These are phyloP conservation scores for Chrosomus eos DNA, from an alignment of 2,797 vertebrate genomes.

Conservation along the genomic window DNA sequence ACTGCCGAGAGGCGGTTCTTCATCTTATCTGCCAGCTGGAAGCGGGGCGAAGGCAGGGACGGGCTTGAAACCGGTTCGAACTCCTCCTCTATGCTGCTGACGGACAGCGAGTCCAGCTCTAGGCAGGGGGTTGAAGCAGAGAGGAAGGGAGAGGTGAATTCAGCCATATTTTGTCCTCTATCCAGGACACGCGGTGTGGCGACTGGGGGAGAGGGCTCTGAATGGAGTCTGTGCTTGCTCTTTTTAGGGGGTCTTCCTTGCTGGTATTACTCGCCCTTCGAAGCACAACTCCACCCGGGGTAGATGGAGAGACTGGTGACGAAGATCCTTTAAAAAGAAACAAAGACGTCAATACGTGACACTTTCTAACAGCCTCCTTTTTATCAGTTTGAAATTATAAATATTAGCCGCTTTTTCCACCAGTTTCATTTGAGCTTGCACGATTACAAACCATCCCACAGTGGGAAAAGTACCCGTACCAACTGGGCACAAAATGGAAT, in stretches of 20 bases:
- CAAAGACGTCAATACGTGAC: not conserved
- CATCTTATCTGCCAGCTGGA: constrained; percentile 77
- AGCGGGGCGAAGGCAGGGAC: constrained; percentile 54
- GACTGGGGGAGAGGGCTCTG: constrained; percentile 65
- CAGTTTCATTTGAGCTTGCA: not conserved
- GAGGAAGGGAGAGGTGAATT: constrained; percentile 71
- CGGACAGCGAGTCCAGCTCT: constrained; percentile 76
- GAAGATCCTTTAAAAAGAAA: constrained; percentile 19
- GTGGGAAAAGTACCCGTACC: not conserved
- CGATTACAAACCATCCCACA: not conserved
- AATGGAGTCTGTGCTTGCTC: constrained; percentile 59
- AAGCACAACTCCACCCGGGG: constrained; percentile 72
- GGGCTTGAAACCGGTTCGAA: constrained; percentile 61
- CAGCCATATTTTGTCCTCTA: constrained; percentile 78
- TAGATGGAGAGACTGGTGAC: constrained; percentile 57
- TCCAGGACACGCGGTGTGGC: constrained; percentile 86
- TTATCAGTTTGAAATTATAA: not conserved
- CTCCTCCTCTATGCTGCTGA: constrained; percentile 85
- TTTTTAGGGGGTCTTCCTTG: constrained; percentile 25
- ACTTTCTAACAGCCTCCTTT: not conserved
- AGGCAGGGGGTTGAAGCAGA: constrained; percentile 66
- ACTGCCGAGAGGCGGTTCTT: constrained; percentile 80
- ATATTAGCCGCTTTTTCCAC: not conserved
- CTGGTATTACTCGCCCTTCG: constrained; percentile 66
- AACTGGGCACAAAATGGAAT: not conserved